These are phyloP conservation scores for Stomatorhinus ivindoensis DNA, from an alignment of 2,113 vertebrate genomes.

Conservation along the genomic window DNA sequence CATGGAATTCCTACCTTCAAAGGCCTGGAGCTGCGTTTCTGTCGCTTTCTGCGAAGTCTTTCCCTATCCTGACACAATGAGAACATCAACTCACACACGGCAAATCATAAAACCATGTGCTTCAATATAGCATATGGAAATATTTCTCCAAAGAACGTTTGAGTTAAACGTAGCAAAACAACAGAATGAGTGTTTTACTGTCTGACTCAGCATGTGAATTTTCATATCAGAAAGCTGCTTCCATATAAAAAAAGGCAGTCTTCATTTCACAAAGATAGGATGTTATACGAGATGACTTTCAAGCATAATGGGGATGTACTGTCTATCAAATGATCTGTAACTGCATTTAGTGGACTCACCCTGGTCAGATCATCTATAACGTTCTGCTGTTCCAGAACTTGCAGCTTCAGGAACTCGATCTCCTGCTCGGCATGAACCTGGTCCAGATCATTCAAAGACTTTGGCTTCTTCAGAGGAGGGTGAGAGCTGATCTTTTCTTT, in stretches of 20 bases:
- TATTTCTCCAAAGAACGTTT: background rate
- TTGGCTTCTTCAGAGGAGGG: conserved; percentile 88
- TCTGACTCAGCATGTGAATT: background rate
- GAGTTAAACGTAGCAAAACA: background rate
- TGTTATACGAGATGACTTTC: background rate
- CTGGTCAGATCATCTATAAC: conserved; percentile 65
- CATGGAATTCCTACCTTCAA: conserved; percentile 72
- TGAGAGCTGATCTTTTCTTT: conserved; percentile 91
- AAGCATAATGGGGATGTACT: background rate
- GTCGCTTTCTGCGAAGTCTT: conserved; percentile 86
- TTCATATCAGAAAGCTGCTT: background rate
- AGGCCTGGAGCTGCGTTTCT: conserved; percentile 92
- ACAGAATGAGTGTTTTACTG: background rate
- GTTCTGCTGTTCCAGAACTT: conserved; percentile 91
- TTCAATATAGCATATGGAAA: background rate
- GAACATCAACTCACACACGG: background rate
- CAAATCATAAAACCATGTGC: background rate
- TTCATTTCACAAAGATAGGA: background rate
- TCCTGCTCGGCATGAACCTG: conserved; percentile 96
- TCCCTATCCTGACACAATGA: conserved; percentile 76
- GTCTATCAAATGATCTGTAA: background rate
- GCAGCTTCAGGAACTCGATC: conserved; percentile 92
- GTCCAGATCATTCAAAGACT: conserved; percentile 94
- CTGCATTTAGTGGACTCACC: conserved; percentile 37
- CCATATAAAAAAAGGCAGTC: background rate